Evolutionary conservation across 37 sponge, comb jelly and placozoan species (phyloP).

Genomic region (Theonella swinhoei): DNA sequence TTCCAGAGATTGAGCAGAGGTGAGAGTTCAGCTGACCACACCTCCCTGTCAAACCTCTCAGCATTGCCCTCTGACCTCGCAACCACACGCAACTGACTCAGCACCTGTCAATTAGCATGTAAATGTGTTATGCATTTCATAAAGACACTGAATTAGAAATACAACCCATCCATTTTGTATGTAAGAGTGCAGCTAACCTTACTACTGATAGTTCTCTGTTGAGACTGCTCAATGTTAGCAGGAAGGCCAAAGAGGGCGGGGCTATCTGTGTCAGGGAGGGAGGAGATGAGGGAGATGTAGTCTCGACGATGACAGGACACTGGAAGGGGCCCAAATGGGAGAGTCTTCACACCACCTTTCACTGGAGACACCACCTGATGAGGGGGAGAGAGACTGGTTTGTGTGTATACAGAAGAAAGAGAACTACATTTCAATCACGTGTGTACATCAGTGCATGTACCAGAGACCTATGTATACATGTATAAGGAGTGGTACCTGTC

Average conservation of each 20-base stretch:
- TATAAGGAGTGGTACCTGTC: no score
- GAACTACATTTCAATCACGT: no score
- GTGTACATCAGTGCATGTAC: no score
- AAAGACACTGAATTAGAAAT: background rate
- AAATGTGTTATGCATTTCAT: background rate
- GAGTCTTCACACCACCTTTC: background rate
- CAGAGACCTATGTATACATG: no score
- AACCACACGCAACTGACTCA: slow-evolving; percentile 84
- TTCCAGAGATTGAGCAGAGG: slow-evolving; percentile 93
- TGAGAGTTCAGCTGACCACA: slow-evolving; percentile 77
- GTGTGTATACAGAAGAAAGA: no score
- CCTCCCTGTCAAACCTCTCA: slow-evolving; percentile 83
- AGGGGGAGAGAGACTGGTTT: no score
- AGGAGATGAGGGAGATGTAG: slow-evolving; percentile 66
- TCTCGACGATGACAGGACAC: slow-evolving; percentile 54
- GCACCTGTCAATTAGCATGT: slow-evolving; percentile 46
- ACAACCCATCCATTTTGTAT: background rate
- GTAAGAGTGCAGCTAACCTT: background rate
- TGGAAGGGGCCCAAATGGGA: slow-evolving; percentile 6
- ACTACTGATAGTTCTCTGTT: slow-evolving; percentile 68
- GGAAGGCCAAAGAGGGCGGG: slow-evolving; percentile 92
- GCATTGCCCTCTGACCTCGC: slow-evolving; percentile 58
- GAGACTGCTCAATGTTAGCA: slow-evolving; percentile 85
- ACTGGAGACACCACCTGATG: background rate
- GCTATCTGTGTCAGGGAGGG: slow-evolving; percentile 84